phyloP scores from a whole-genome alignment of 2,888 invertebrate species.

The Teinopalpus imperialis region DNA sequence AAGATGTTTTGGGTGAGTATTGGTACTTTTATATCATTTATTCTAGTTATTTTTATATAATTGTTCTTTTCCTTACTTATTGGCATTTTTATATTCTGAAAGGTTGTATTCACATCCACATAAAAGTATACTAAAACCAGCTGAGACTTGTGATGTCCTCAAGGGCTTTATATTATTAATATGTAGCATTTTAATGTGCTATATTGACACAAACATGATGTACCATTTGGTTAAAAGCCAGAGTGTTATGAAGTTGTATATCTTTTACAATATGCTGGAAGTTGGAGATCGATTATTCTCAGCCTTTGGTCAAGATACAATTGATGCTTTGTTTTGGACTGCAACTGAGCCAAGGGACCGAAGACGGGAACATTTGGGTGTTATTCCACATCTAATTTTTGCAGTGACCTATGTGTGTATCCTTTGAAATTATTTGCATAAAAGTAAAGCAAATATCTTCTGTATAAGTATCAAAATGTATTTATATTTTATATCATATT shows the following conservation, averaged over 20 bases:
- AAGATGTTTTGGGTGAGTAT: constrained; percentile 86
- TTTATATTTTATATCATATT: too few relatives aligned
- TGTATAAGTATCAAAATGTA: too few relatives aligned
- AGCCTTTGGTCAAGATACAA: constrained; percentile 98
- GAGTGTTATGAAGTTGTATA: constrained; percentile 99
- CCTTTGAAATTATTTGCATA: constrained; percentile 83
- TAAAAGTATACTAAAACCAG: constrained; percentile 88
- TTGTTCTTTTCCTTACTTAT: too few relatives aligned
- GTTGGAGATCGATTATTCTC: constrained; percentile 97
- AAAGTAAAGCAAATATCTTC: too few relatives aligned
- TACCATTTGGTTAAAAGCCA: constrained; percentile 99
- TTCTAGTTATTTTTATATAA: too few relatives aligned
- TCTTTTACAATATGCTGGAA: constrained; percentile 99
- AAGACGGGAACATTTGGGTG: constrained; percentile 91
- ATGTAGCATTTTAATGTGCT: constrained; percentile 92
- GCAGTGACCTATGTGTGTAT: constrained; percentile 97
- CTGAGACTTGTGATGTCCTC: constrained; percentile 97
- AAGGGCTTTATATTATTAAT: constrained; percentile 94
- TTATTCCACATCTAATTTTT: constrained; percentile 94
- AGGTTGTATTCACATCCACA: constrained; percentile 58
- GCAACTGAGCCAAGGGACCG: constrained; percentile 96
- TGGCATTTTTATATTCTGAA: too few relatives aligned
- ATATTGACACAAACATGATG: constrained; percentile 98
- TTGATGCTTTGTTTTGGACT: constrained; percentile 99
- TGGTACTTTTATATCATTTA: constrained; percentile 1